phyloP scores from a whole-genome alignment of 2,113 vertebrate genomes.

The Pterocles gutturalis region DNA sequence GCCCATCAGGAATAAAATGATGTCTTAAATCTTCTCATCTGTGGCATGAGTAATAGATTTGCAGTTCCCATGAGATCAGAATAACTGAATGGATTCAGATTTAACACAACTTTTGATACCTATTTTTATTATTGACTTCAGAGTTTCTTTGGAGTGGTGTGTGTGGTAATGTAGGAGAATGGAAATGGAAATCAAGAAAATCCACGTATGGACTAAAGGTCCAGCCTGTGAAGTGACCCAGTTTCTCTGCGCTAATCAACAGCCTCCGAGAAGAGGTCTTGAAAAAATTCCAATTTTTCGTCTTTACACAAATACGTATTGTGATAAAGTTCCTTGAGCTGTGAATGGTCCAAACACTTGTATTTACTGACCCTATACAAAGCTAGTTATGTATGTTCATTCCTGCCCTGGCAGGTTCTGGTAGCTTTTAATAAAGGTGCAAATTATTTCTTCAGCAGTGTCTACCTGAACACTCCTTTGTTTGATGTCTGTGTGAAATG shows the following conservation, averaged over 20 bases:
- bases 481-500: neutral
- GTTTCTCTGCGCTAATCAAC: neutral
- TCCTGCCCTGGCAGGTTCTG: neutral
- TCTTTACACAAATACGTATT: neutral
- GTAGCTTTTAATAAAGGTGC: neutral
- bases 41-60: neutral
- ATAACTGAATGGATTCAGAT: neutral
- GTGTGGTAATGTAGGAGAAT: neutral
- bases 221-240: rapidly evolving
- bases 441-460: neutral
- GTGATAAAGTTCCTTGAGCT: neutral
- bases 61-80: neutral
- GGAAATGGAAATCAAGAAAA: neutral
- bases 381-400: neutral
- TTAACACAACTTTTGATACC: neutral
- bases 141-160: neutral
- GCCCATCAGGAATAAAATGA: neutral
- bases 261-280: neutral
- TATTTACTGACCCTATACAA: neutral
- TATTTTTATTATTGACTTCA: neutral
- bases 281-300: neutral
- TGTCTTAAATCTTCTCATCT: neutral
- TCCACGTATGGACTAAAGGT: neutral
- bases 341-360: neutral
- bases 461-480: neutral